These are phyloP conservation scores for Brachyhypopomus occidentalis DNA, from an alignment of 2,113 vertebrate genomes.

Conservation along the genomic window DNA sequence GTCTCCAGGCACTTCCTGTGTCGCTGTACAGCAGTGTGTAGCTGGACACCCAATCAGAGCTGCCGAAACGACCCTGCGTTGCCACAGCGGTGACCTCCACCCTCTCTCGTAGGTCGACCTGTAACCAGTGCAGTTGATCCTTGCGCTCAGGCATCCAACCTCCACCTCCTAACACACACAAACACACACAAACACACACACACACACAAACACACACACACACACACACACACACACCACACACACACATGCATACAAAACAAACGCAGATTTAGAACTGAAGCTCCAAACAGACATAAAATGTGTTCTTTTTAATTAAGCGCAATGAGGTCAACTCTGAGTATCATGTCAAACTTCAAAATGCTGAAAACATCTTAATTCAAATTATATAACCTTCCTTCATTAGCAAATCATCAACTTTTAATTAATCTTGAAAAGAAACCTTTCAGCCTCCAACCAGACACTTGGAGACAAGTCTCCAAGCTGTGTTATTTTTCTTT, in stretches of 20 bases:
- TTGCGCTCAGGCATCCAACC: constrained; percentile 81
- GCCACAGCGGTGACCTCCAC: constrained; percentile 80
- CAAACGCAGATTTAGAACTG: too few relatives aligned
- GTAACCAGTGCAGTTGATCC: constrained; percentile 77
- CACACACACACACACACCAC: background rate
- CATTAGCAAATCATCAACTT: constrained; percentile 21
- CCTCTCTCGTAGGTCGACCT: constrained; percentile 81
- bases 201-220: constrained; percentile 8
- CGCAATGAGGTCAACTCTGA: background rate
- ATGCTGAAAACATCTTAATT: background rate
- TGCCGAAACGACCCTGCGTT: constrained; percentile 79
- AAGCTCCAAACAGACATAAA: background rate
- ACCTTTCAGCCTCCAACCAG: background rate
- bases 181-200: background rate
- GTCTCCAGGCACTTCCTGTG: constrained; percentile 81
- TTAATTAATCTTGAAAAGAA: constrained; percentile 22
- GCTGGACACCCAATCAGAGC: constrained; percentile 83
- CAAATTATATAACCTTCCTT: background rate
- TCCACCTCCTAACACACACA: constrained; percentile 71
- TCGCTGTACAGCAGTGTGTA: constrained; percentile 83
- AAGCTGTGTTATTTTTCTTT: background rate
- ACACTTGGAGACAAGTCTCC: background rate
- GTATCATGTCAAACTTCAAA: background rate
- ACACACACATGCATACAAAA: background rate
- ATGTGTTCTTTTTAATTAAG: background rate